phyloP scores from a whole-genome alignment of 2,113 vertebrate species.

The Mungos mungo region DNA sequence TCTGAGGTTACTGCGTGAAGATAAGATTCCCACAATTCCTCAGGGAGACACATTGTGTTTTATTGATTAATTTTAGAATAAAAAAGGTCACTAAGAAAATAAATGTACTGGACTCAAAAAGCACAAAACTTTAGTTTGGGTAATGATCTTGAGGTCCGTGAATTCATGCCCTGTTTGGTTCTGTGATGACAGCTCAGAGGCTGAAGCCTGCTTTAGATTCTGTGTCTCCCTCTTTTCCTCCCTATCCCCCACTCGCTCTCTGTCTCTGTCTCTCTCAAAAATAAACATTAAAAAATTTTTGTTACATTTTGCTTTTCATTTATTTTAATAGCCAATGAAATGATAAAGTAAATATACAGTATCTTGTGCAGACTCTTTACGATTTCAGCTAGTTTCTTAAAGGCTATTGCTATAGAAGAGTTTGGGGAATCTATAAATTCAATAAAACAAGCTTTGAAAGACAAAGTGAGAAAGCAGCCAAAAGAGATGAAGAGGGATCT shows the following conservation, averaged over 20 bases:
- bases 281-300: no score
- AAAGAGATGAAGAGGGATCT: neutral
- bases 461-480: neutral
- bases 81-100: neutral
- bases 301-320: neutral
- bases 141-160: no score
- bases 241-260: no score
- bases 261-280: no score
- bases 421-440: neutral
- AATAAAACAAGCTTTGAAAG: neutral
- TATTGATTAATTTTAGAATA: neutral
- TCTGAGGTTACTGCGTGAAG: no score
- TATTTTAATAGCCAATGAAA: neutral
- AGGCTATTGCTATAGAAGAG: neutral
- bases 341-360: neutral
- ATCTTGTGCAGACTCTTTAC: neutral
- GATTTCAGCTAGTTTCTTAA: neutral
- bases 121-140: no score
- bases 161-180: no score
- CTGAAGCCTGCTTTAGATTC: no score
- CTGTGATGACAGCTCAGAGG: no score
- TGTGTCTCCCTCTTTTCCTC: no score
- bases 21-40: no score
- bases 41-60: neutral
- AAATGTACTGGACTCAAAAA: neutral